Evolutionary conservation across 1,140 invertebrate species (phyloP), one percentile per base, ranked within the genome.

Genomic region (Drosophila auraria): DNA sequence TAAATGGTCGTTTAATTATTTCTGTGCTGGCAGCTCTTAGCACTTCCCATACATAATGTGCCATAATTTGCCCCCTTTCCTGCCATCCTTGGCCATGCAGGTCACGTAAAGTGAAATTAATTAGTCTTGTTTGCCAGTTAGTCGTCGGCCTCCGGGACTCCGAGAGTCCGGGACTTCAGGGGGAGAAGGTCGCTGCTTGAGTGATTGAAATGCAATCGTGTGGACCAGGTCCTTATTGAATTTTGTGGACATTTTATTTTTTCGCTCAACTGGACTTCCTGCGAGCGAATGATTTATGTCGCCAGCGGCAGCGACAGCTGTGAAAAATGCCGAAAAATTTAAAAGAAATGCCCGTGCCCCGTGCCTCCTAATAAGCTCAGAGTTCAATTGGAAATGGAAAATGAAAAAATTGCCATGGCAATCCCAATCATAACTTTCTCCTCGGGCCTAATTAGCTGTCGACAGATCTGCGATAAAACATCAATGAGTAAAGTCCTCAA

Each of bases 81-180:
- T 5, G 15, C 17, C 56, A 36, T 71, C 36, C 51, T 80, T 68
- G 59, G 42, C 57, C 76, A 87, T 87, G 83, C 83, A 61, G 76
- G 83, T 87, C 83, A 87, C 83, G 83, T 73, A 87, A 70, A 58
- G 50, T 30, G 56, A 87, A 87, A 87, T 87, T 87, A 87, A 87
- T 87, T 87, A 87, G 83, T 78, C 71, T 78, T 76, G 83, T 73
- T 76, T 87, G 76, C 70, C 79, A 65, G 83, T 87, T 82, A 87
- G 78, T 61, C 72, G 68, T 65, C 64, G 60, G 77, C 63, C 58
- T 53, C 23, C 65, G 14, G 49, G 49, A n/a, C 60, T 23, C 38
- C 23, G 4, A 23, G 11, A 11, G 8, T 33, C 14, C 15, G 15
- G 12, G 5, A n/a, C 33, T 36, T 9, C 33, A 9, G 9, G 33